Percentiles rank a stretch among this genome's conserved stretches.
These are phyloP conservation scores for Buathra laborator DNA, from an alignment of 2,888 invertebrate genomes.

Conservation along the genomic window DNA sequence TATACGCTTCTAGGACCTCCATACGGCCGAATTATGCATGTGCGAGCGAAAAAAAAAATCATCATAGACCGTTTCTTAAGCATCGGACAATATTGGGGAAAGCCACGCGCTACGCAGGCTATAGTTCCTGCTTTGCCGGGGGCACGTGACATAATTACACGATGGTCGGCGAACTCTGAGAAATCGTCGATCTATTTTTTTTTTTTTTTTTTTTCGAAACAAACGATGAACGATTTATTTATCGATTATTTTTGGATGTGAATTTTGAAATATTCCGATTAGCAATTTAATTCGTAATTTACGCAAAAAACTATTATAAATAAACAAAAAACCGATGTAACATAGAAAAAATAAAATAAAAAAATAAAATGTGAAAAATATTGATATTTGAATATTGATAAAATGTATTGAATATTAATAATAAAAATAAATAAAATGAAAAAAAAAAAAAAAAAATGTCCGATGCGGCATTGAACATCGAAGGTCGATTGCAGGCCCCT, in stretches of 20 bases:
- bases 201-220: neutral
- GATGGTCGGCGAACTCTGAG: conserved; percentile 41
- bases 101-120: conserved; percentile 32
- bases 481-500: neutral
- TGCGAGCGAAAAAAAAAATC: conserved; percentile 10
- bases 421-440: neutral
- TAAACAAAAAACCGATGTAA: too few relatives aligned
- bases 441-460: neutral
- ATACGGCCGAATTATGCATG: neutral
- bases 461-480: neutral
- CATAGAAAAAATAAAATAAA: too few relatives aligned
- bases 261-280: neutral
- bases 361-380: too few relatives aligned
- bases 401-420: too few relatives aligned
- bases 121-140: conserved; percentile 39
- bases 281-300: neutral
- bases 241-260: neutral
- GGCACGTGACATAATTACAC: conserved; percentile 72
- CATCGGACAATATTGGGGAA: conserved; percentile 23
- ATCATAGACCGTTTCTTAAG: conserved; percentile 13
- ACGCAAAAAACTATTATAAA: too few relatives aligned
- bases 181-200: conserved; percentile 9
- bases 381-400: too few relatives aligned
- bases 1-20: neutral
- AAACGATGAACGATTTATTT: neutral